Conservation (phyloP, 1,140 invertebrate genomes). For the Drosophila kurseongensis region DNA sequence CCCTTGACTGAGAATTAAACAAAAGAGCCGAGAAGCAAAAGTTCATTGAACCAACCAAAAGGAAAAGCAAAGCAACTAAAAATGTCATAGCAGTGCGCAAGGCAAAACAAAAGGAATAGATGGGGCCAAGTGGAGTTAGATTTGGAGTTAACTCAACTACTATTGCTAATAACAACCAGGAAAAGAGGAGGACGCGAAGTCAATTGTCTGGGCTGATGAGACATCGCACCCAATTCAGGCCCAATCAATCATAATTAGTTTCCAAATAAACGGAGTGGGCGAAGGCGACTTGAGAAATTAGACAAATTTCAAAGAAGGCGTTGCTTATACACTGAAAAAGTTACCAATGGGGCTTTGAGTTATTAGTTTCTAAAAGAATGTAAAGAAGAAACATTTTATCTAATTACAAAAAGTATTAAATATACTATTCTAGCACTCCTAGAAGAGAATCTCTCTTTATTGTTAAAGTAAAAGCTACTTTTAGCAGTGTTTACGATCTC, state of each 20-base stretch:
- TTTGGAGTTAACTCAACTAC: slow-evolving; percentile 36
- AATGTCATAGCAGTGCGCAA: slow-evolving; percentile 56
- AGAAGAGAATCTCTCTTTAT: too few species aligned
- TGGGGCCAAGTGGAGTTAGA: slow-evolving; percentile 6
- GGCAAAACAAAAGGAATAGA: slow-evolving; percentile 12
- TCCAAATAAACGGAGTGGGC: background rate
- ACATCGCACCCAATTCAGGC: slow-evolving; percentile 51
- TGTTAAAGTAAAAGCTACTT: too few species aligned
- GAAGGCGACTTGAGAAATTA: slow-evolving; percentile 2
- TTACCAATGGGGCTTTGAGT: too few species aligned
- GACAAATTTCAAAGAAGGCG: background rate
- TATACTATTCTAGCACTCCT: too few species aligned
- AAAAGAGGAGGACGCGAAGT: background rate
- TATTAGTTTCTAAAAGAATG: too few species aligned
- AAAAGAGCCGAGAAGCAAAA: slow-evolving; percentile 20
- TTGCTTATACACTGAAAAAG: slow-evolving; percentile 8
- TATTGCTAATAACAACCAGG: slow-evolving; percentile 67
- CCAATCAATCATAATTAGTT: slow-evolving; percentile 63
- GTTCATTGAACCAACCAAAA: slow-evolving; percentile 74
- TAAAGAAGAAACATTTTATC: too few species aligned
- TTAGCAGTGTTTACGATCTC: slow-evolving; percentile 20
- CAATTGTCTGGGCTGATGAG: slow-evolving; percentile 23
- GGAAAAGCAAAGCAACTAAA: slow-evolving; percentile 29
- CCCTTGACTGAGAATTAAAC: slow-evolving; percentile 46
- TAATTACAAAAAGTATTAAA: too few species aligned